Evolutionary conservation across 2,113 vertebrate species (phyloP).

Genomic region (Xyrauchen texanus): DNA sequence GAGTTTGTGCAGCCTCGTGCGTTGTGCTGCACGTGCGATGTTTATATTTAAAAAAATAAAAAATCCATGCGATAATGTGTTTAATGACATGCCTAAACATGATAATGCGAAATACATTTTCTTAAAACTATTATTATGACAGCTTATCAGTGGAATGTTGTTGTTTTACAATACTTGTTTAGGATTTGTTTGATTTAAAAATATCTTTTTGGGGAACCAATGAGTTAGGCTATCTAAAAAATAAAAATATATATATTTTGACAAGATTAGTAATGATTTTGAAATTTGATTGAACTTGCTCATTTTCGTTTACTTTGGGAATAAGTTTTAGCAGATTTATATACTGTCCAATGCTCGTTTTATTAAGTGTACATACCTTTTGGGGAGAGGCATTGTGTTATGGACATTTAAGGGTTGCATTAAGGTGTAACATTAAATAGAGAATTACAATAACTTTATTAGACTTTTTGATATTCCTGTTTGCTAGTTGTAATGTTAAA

Average conservation of each 20-base stretch:
- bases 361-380: neutral
- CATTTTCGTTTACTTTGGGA: too few relatives aligned
- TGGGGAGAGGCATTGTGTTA: too few relatives aligned
- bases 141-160: neutral
- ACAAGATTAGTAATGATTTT: too few relatives aligned
- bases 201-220: too few relatives aligned
- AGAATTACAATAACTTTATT: neutral
- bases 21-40: neutral
- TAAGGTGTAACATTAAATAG: neutral
- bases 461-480: neutral
- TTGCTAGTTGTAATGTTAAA: too few relatives aligned
- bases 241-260: too few relatives aligned
- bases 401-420: too few relatives aligned
- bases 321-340: too few relatives aligned
- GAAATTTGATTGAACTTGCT: too few relatives aligned
- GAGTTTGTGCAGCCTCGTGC: conserved; percentile 70
- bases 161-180: neutral
- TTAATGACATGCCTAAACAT: neutral
- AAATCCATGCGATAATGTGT: neutral
- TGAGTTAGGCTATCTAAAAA: too few relatives aligned
- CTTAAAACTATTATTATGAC: neutral
- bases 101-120: neutral
- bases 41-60: neutral
- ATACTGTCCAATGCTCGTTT: too few relatives aligned
- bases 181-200: too few relatives aligned